Evolutionary conservation across 1,140 invertebrate genomes (phyloP).

Genomic region (Hylaeus volcanicus): DNA sequence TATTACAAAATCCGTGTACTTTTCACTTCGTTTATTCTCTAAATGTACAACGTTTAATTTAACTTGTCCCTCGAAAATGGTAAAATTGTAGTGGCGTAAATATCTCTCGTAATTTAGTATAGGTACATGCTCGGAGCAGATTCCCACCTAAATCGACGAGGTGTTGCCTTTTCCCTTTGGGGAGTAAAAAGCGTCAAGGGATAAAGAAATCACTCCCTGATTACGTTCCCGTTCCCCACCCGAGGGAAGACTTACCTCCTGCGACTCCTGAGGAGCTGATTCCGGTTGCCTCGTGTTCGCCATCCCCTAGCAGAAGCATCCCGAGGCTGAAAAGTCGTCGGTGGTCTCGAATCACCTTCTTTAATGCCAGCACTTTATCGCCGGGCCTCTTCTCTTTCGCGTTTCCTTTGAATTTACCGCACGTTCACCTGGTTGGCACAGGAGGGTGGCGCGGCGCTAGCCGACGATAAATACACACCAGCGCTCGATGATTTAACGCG

Average conservation of each 20-base stretch:
- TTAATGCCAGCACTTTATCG: conserved; percentile 28
- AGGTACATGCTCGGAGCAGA: too few species aligned
- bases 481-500: conserved; percentile 25
- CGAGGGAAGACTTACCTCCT: neutral
- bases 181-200: conserved; percentile 1
- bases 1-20: too few species aligned
- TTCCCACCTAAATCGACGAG: conserved; percentile 14
- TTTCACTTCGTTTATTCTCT: too few species aligned
- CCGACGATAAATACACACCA: conserved; percentile 13
- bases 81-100: too few species aligned
- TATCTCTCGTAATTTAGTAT: too few species aligned
- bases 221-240: conserved; percentile 3
- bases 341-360: neutral
- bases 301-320: too few species aligned
- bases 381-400: conserved; percentile 3
- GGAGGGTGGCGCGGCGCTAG: neutral
- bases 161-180: neutral
- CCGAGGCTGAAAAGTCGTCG: conserved; percentile 3
- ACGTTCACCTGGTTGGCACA: neutral
- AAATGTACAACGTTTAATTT: too few species aligned
- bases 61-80: too few species aligned
- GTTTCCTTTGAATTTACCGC: conserved; percentile 30
- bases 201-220: conserved; percentile 37
- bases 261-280: neutral
- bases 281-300: too few species aligned